Percentiles rank a stretch among this genome's conserved stretches.
These are phyloP conservation scores for Anguilla japonica DNA, from an alignment of 2,113 vertebrate genomes.

Conservation along the genomic window DNA sequence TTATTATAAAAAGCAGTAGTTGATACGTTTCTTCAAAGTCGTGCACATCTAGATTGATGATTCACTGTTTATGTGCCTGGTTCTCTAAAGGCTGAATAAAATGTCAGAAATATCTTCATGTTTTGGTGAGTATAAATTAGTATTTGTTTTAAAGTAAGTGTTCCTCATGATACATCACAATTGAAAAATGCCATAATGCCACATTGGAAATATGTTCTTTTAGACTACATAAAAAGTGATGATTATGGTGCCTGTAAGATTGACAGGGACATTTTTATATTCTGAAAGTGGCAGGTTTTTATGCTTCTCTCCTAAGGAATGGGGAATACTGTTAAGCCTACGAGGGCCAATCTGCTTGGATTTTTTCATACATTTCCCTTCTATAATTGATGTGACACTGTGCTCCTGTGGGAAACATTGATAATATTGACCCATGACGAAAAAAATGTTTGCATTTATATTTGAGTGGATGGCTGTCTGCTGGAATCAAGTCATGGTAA, in stretches of 20 bases:
- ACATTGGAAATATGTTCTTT: neutral
- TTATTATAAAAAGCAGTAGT: no score
- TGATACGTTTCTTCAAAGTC: neutral
- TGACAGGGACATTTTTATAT: neutral
- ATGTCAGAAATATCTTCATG: neutral
- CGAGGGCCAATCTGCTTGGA: neutral
- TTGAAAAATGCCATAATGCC: neutral
- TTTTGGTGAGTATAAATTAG: neutral
- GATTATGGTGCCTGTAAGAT: neutral
- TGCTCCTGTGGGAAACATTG: constrained; percentile 12
- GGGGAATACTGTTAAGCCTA: constrained; percentile 4
- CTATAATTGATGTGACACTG: constrained; percentile 22
- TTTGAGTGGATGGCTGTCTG: constrained; percentile 4
- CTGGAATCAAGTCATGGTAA: neutral
- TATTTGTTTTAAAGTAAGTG: neutral
- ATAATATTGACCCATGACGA: constrained; percentile 17
- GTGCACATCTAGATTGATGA: neutral
- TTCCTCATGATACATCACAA: neutral
- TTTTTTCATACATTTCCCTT: constrained; percentile 1
- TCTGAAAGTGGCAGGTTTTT: neutral
- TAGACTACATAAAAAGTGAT: neutral
- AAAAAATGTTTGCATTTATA: neutral
- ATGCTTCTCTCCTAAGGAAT: neutral
- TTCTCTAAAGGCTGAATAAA: neutral
- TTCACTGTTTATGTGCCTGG: neutral